Conservation (phyloP, 92 coral and sea anemone genomes). For the Palythoa grandiflora region DNA sequence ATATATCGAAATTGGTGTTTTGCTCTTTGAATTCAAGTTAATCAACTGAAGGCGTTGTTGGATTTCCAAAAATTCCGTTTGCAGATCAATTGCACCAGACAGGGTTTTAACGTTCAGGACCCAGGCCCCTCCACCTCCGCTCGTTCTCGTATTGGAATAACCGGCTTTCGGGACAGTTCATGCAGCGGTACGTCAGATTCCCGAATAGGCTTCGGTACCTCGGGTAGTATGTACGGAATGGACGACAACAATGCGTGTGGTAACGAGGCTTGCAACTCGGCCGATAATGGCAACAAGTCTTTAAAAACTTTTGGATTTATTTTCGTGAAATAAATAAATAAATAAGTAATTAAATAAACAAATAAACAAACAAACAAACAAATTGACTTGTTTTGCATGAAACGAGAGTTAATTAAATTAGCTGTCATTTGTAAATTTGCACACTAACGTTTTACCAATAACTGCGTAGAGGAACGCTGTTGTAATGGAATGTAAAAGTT, state of each 20-base stretch:
- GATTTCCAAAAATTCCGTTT: background rate
- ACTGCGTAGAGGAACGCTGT: too few relatives aligned
- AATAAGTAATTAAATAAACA: too few relatives aligned
- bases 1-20: too few relatives aligned
- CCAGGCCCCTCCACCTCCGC: background rate
- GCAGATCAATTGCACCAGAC: slow-evolving; percentile 66
- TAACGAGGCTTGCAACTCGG: slow-evolving; percentile 48
- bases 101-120: slow-evolving; percentile 71
- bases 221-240: slow-evolving; percentile 58
- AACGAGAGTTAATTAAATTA: background rate
- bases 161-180: slow-evolving; percentile 32
- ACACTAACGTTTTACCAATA: too few relatives aligned
- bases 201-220: slow-evolving; percentile 67
- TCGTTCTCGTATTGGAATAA: slow-evolving; percentile 61
- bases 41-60: background rate
- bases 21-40: too few relatives aligned
- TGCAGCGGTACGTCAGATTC: slow-evolving; percentile 49
- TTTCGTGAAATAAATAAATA: slow-evolving; percentile 38
- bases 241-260: slow-evolving; percentile 55
- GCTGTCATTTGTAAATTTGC: background rate
- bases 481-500: too few relatives aligned
- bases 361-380: too few relatives aligned
- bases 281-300: slow-evolving; percentile 35
- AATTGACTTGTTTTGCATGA: background rate
- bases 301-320: slow-evolving; percentile 55